Evolutionary conservation across 1,140 invertebrate genomes (phyloP).

Genomic region (Drosophila kepulauana): DNA sequence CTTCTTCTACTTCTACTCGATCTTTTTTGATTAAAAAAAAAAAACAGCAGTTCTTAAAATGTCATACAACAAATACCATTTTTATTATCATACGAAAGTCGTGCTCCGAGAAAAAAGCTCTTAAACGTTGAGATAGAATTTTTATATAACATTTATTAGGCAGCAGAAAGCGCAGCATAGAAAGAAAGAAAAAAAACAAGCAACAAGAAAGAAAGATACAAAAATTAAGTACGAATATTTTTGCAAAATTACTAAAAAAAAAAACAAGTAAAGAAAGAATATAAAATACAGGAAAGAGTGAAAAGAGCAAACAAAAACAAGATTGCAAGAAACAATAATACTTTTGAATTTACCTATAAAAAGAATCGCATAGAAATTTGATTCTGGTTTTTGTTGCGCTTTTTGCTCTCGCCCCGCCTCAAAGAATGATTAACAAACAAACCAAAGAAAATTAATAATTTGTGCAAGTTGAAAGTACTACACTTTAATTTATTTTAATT

Average conservation of each 20-base stretch:
- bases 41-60: conserved; percentile 19
- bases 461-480: conserved; percentile 83
- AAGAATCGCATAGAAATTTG: conserved; percentile 10
- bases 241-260: conserved; percentile 57
- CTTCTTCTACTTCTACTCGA: conserved; percentile 8
- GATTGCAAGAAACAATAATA: conserved; percentile 28
- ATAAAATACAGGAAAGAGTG: conserved; percentile 25
- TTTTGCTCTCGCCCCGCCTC: conserved; percentile 28
- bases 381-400: conserved; percentile 41
- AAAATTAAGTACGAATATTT: conserved; percentile 35
- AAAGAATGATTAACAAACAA: conserved; percentile 61
- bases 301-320: conserved; percentile 41
- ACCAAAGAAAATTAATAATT: conserved; percentile 63
- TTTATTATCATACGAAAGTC: conserved; percentile 41
- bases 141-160: conserved; percentile 24
- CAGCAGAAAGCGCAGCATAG: conserved; percentile 46
- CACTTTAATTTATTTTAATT: conserved; percentile 58
- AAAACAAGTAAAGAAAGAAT: conserved; percentile 24
- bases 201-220: conserved; percentile 67
- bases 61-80: conserved; percentile 10
- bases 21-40: conserved; percentile 1
- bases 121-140: conserved; percentile 66
- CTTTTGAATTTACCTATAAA: background rate
- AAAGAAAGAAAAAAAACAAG: conserved; percentile 75
- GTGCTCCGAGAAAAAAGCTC: conserved; percentile 80